phyloP scores from a whole-genome alignment of 1,140 invertebrate genomes.

The Tetranychus cinnabarinus region DNA sequence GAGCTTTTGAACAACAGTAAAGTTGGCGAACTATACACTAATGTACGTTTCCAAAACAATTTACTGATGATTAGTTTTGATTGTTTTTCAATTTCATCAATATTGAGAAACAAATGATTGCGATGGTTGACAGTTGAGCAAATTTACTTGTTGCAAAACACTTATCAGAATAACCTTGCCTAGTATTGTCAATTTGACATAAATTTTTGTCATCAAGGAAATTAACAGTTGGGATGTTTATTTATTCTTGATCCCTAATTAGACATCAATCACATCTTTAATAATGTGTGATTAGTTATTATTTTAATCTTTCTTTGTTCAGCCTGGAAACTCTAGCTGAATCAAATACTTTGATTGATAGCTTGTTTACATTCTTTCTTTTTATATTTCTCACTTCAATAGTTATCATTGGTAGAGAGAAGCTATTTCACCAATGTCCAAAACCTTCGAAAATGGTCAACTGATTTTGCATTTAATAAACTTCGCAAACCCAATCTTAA shows the following conservation, averaged over 20 bases:
- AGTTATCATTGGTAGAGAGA: conserved; percentile 20
- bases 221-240: neutral
- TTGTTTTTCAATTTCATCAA: neutral
- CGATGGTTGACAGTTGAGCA: too few species aligned
- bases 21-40: conserved; percentile 19
- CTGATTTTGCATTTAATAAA: conserved; percentile 46
- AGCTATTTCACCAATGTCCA: conserved; percentile 43
- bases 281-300: conserved; percentile 12
- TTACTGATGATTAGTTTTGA: neutral
- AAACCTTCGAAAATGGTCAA: conserved; percentile 44
- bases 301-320: too few species aligned
- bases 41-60: conserved; percentile 13
- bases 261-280: conserved; percentile 4
- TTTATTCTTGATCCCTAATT: conserved; percentile 16
- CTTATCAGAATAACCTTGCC: too few species aligned
- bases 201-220: neutral
- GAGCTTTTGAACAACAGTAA: conserved; percentile 22
- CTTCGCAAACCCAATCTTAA: conserved; percentile 53
- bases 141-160: too few species aligned
- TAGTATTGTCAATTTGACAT: neutral
- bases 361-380: too few species aligned
- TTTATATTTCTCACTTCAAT: conserved; percentile 7
- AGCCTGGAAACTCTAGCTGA: too few species aligned
- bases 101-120: neutral
- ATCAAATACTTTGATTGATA: too few species aligned